Evolutionary conservation across 2,797 vertebrate genomes (phyloP).

Genomic region (Spinibarbus caldwelli): DNA sequence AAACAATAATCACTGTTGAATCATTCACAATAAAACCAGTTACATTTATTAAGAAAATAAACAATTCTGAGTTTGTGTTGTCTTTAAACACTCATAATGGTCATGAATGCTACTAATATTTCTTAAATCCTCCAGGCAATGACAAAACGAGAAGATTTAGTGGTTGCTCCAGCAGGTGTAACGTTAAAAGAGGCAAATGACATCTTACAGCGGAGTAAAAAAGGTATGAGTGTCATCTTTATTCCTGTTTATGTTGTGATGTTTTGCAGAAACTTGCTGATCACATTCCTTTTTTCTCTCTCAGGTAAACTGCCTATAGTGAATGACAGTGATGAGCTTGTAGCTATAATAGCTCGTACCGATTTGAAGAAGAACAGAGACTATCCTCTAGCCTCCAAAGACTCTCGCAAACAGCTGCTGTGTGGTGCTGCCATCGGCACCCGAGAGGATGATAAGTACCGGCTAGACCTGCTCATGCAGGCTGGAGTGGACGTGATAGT

Average conservation of each 20-base stretch:
- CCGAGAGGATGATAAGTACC: conserved; percentile 90
- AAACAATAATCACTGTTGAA: not conserved
- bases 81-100: conserved; percentile 1
- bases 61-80: not conserved
- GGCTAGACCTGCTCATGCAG: conserved; percentile 89
- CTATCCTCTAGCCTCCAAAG: conserved; percentile 92
- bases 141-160: conserved; percentile 91
- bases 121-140: conserved; percentile 81
- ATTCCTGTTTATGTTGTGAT: not conserved
- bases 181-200: conserved; percentile 96
- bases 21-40: not conserved
- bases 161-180: conserved; percentile 90
- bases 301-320: conserved; percentile 92
- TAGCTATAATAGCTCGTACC: conserved; percentile 91
- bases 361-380: conserved; percentile 95
- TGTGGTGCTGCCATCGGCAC: conserved; percentile 91
- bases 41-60: not conserved
- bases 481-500: conserved; percentile 89
- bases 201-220: conserved; percentile 94
- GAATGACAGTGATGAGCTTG: conserved; percentile 88
- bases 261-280: not conserved
- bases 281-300: not conserved
- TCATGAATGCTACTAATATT: not conserved
- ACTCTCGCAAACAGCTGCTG: conserved; percentile 89
- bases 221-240: conserved; percentile 76